These are phyloP conservation scores for Poicephalus gulielmi DNA, from an alignment of 2,113 vertebrate genomes.

Conservation along the genomic window DNA sequence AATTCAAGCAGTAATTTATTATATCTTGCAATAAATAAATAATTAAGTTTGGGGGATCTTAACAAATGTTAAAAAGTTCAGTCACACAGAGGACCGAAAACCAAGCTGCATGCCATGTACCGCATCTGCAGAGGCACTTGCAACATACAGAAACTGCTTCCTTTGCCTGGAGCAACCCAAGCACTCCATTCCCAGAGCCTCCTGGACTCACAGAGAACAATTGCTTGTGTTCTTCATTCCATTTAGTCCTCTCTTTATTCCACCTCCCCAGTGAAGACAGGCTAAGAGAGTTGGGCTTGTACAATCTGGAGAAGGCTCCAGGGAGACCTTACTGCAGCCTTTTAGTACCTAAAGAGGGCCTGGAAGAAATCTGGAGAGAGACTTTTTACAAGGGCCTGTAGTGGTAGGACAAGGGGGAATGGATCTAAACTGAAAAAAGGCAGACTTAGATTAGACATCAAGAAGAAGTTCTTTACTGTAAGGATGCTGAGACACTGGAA, in stretches of 20 bases:
- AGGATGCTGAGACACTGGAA: background rate
- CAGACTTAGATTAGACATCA: background rate
- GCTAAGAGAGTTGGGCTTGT: background rate
- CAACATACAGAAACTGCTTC: background rate
- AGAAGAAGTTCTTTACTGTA: background rate
- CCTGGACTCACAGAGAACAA: accelerated
- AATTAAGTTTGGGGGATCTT: background rate
- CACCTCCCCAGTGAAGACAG: background rate
- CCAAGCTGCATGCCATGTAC: accelerated
- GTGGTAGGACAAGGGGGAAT: background rate
- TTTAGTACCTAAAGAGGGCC: background rate
- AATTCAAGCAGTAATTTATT: background rate
- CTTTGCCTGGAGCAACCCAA: background rate
- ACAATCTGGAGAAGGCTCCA: background rate
- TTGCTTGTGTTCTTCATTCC: background rate
- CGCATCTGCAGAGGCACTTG: accelerated
- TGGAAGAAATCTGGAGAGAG: background rate
- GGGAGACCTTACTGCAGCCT: background rate
- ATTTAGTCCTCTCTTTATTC: background rate
- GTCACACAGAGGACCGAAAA: background rate
- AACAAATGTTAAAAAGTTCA: background rate
- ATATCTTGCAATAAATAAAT: background rate
- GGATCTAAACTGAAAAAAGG: background rate
- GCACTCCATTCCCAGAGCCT: accelerated
- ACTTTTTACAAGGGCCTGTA: background rate